Evolutionary conservation across 1,140 invertebrate species (phyloP).

Genomic region (Phenacoccus solenopsis): DNA sequence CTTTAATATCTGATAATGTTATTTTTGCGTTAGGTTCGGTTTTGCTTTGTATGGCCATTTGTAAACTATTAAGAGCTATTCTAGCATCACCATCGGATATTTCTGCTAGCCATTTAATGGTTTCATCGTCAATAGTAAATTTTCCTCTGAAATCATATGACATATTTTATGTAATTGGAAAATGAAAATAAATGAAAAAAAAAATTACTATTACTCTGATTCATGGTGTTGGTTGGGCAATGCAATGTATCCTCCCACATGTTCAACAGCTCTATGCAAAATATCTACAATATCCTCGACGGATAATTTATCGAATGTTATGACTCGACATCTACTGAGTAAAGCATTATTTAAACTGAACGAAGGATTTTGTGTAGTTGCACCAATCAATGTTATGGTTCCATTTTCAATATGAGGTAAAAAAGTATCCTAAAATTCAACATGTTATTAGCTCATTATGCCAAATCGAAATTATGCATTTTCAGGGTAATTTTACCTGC

Average conservation of each 20-base stretch:
- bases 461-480: not conserved
- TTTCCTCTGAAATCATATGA: not conserved
- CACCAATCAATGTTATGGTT: slow-evolving; percentile 65
- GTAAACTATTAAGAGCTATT: slow-evolving; percentile 59
- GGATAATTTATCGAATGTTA: slow-evolving; percentile 58
- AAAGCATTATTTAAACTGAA: slow-evolving; percentile 69
- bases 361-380: slow-evolving; percentile 80
- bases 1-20: slow-evolving; percentile 46
- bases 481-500: slow-evolving; percentile 33
- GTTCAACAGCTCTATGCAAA: slow-evolving; percentile 42
- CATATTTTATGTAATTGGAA: too few relatives aligned
- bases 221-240: not conserved
- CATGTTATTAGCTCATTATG: not conserved
- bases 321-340: slow-evolving; percentile 59
- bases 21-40: slow-evolving; percentile 35
- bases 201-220: not conserved
- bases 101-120: slow-evolving; percentile 54
- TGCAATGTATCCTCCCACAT: not conserved
- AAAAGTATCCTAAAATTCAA: slow-evolving; percentile 49
- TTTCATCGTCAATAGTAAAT: slow-evolving; percentile 42
- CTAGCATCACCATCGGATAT: slow-evolving; percentile 71
- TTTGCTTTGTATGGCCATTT: slow-evolving; percentile 50
- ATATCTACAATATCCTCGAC: slow-evolving; percentile 46
- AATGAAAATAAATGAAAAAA: too few relatives aligned
- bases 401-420: slow-evolving; percentile 68